Percentiles rank a stretch among this genome's conserved stretches.
These are phyloP conservation scores for Atlantisia rogersi DNA, from an alignment of 2,113 vertebrate species.

Conservation along the genomic window DNA sequence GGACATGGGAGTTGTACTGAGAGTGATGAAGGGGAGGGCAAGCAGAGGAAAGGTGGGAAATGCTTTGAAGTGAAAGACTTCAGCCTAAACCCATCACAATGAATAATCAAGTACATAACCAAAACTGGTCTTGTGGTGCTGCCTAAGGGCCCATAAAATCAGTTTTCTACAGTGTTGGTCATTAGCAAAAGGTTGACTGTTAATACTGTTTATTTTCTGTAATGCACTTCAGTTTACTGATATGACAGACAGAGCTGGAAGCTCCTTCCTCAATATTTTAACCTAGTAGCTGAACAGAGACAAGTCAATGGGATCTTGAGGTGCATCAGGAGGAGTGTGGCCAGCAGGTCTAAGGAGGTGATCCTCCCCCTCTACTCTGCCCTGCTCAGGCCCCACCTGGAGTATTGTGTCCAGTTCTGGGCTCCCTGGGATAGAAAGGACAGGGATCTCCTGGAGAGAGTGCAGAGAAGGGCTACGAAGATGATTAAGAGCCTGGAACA, in stretches of 20 bases:
- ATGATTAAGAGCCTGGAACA: too few relatives aligned
- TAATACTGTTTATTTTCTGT: neutral
- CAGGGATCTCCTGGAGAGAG: too few relatives aligned
- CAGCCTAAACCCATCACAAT: neutral
- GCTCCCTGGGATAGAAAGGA: too few relatives aligned
- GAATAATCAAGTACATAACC: neutral
- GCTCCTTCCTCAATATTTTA: neutral
- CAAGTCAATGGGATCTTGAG: neutral
- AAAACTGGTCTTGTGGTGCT: neutral
- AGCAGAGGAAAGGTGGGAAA: neutral
- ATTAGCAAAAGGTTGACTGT: neutral
- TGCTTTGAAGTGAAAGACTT: neutral
- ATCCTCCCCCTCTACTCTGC: too few relatives aligned
- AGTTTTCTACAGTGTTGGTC: neutral
- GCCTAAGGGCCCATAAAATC: neutral
- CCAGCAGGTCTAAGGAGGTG: too few relatives aligned
- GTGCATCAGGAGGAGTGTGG: too few relatives aligned
- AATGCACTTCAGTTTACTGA: neutral
- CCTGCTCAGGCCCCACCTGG: too few relatives aligned
- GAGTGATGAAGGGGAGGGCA: neutral
- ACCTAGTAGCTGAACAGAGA: neutral
- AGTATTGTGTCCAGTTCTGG: too few relatives aligned
- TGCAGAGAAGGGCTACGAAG: too few relatives aligned
- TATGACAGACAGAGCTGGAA: neutral
- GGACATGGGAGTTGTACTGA: neutral